phyloP scores from a whole-genome alignment of 2,888 invertebrate genomes.

The Osmoderma eremita region DNA sequence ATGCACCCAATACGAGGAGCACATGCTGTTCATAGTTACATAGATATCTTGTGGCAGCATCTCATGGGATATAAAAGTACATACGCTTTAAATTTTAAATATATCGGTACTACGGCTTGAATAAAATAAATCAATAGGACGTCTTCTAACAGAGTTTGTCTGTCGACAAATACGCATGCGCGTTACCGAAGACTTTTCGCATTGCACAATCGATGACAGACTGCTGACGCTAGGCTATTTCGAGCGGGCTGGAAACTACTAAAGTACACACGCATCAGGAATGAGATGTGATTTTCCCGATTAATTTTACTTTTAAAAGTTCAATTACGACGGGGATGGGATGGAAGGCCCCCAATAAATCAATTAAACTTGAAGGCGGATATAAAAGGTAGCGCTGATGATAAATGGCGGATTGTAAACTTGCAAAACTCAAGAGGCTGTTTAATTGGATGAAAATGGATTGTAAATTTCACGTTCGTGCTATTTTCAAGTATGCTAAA shows the following conservation, averaged over 20 bases:
- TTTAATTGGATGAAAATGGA: no score
- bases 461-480: no score
- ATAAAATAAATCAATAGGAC: conserved; percentile 32
- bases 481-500: no score
- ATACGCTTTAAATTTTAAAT: conserved; percentile 24
- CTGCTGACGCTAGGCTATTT: conserved; percentile 22
- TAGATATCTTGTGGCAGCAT: background rate
- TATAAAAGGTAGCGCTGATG: no score
- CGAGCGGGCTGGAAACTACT: conserved; percentile 11
- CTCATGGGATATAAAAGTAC: no score
- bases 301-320: background rate
- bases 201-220: conserved; percentile 31
- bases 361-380: no score
- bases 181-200: conserved; percentile 10
- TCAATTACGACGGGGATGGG: no score
- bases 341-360: no score
- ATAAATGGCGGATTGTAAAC: no score
- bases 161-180: conserved; percentile 19
- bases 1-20: no score
- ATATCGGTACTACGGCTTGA: conserved; percentile 20
- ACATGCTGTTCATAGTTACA: no score
- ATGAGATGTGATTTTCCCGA: conserved; percentile 15
- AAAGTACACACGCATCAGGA: background rate
- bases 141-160: conserved; percentile 26
- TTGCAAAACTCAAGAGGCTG: no score